phyloP scores from a whole-genome alignment of 2,113 vertebrate genomes.

The Ciconia maguari region DNA sequence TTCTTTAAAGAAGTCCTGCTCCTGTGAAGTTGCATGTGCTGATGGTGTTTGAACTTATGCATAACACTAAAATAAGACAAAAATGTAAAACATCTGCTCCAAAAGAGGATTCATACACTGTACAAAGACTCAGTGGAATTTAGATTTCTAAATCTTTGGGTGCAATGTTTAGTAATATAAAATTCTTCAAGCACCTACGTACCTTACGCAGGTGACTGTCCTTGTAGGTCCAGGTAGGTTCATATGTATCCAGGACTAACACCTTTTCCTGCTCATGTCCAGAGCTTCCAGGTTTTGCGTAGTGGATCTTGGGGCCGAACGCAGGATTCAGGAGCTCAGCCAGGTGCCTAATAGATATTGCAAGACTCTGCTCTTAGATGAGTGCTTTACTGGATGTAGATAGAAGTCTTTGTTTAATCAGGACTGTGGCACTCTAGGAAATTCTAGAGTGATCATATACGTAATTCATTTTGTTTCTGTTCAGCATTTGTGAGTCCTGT shows the following conservation, averaged over 20 bases:
- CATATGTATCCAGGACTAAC: neutral
- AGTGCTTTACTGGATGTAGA: neutral
- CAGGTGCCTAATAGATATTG: slow-evolving; percentile 16
- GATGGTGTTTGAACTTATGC: neutral
- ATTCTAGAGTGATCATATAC: slow-evolving; percentile 8
- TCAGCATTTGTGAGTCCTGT: neutral
- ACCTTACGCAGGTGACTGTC: neutral
- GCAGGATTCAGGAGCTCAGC: neutral
- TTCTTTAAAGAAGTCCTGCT: neutral
- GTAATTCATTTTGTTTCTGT: slow-evolving; percentile 25
- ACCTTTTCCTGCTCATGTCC: neutral
- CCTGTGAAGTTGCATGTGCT: neutral
- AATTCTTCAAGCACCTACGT: neutral
- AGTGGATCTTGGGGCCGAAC: neutral
- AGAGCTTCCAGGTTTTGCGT: neutral
- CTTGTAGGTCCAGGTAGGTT: neutral
- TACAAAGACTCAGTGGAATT: neutral
- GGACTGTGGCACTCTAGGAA: slow-evolving; percentile 32
- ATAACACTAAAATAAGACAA: neutral
- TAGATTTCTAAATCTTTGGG: neutral
- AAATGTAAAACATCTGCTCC: neutral
- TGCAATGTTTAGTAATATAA: neutral
- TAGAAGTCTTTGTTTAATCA: slow-evolving; percentile 43
- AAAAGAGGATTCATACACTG: neutral
- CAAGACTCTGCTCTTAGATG: neutral